Conservation (phyloP, 2,113 vertebrate genomes). For the Semicossyphus pulcher region DNA sequence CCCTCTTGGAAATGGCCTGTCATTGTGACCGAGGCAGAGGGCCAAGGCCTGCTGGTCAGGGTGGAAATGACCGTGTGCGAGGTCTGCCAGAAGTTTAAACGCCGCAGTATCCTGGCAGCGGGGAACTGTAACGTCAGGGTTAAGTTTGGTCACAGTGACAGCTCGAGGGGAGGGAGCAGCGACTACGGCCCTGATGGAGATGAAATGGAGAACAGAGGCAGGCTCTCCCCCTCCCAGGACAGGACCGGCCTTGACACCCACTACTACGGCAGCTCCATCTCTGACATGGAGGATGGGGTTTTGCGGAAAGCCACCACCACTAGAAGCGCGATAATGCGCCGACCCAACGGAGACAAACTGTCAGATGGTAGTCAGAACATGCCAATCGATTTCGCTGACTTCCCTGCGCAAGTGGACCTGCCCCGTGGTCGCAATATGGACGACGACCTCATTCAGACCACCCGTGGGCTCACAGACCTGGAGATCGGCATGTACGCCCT, state of each 20-base stretch:
- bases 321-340: conserved; percentile 80
- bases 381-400: conserved; percentile 91
- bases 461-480: conserved; percentile 90
- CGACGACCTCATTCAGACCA: conserved; percentile 82
- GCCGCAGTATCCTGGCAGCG: conserved; percentile 90
- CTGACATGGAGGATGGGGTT: conserved; percentile 85
- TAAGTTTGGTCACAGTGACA: conserved; percentile 88
- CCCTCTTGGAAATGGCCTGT: conserved; percentile 84
- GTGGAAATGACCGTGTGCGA: conserved; percentile 95
- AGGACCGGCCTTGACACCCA: conserved; percentile 83
- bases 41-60: conserved; percentile 90
- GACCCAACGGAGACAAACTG: conserved; percentile 82
- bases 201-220: conserved; percentile 87
- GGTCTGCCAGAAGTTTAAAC: conserved; percentile 93
- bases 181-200: conserved; percentile 82
- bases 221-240: conserved; percentile 84
- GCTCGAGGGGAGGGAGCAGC: conserved; percentile 60
- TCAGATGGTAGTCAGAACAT: conserved; percentile 84
- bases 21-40: conserved; percentile 90
- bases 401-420: conserved; percentile 91
- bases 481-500: conserved; percentile 98
- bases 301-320: conserved; percentile 83
- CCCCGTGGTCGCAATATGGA: conserved; percentile 83
- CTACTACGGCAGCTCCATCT: conserved; percentile 82
- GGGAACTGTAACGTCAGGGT: conserved; percentile 88